Evolutionary conservation across 2,888 invertebrate species (phyloP), one percentile per base, ranked within the genome.

Genomic region (Diadromus collaris): DNA sequence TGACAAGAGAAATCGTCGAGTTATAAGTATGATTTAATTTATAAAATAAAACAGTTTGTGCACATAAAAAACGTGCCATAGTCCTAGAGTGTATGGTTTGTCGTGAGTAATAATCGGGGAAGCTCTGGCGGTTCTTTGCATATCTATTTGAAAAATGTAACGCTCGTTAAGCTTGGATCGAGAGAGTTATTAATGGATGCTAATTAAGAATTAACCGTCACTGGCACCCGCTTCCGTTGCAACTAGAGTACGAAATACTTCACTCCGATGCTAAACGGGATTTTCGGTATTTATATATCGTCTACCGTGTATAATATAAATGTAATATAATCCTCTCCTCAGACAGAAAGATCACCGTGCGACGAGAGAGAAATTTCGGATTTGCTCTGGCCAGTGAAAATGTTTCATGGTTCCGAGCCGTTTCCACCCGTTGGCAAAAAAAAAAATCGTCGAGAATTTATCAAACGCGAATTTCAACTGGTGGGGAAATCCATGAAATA

Each of bases 161-260:
- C 64, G 69, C 48, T 56, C 72, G 58, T 79, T 68, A 38, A 48
- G 34, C 34, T 44, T 24, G 68, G 27, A 41, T 32, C 56, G 67
- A 58, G 58, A 16, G 46, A 54, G 54, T 76, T 58, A 79, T 76
- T 56, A 69, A 79, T 72, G 38, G 32, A 58, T 63, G 34, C 76
- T 64, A 68, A 79, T 79, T 76, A 68, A 76, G 58, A 76, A 79
- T 64, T 38, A 54, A 71, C 44, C 71, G 54, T 54, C 54, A 27
- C 54, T 29, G 27, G 54, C 27, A 54, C 29, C 16, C 27, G 54
- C 41, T 70, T 41, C 38, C 65, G 51, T 76, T 77, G 34, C 24
- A 54, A 27, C 54, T n/a, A 10, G 41, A 32, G 38, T 41, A 51
- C 32, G 27, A 44, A 44, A 63, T 27, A 24, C 38, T 44, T 41